These are phyloP conservation scores for Muscidifurax raptorellus DNA, from an alignment of 1,140 invertebrate genomes.

Conservation along the genomic window DNA sequence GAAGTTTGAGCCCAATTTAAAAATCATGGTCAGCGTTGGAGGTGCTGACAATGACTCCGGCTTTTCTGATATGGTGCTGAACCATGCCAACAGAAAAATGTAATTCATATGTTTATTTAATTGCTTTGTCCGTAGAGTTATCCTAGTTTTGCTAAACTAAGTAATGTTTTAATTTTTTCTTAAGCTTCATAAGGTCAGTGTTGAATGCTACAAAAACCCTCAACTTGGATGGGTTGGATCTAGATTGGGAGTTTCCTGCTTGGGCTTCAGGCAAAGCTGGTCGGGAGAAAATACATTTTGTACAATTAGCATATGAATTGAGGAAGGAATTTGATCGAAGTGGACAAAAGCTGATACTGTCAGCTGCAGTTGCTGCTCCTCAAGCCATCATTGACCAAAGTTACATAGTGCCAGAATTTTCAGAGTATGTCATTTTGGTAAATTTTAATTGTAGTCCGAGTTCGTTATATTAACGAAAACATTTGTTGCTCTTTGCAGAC, in stretches of 20 bases:
- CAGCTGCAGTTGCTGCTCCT: slow-evolving; percentile 86
- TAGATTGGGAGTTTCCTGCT: slow-evolving; percentile 92
- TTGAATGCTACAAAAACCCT: slow-evolving; percentile 79
- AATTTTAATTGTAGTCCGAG: neutral
- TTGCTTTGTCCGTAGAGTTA: neutral
- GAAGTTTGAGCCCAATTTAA: slow-evolving; percentile 81
- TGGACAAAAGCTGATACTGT: slow-evolving; percentile 79
- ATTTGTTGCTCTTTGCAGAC: slow-evolving; percentile 71
- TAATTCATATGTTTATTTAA: slow-evolving; percentile 58
- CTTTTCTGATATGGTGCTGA: slow-evolving; percentile 83
- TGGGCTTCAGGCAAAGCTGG: slow-evolving; percentile 66
- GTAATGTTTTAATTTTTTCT: slow-evolving; percentile 54
- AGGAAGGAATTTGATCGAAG: slow-evolving; percentile 79
- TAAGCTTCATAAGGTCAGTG: slow-evolving; percentile 82
- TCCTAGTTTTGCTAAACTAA: neutral
- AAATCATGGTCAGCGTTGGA: slow-evolving; percentile 87
- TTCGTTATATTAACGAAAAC: slow-evolving; percentile 21
- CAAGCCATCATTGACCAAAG: slow-evolving; percentile 83
- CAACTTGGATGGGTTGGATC: slow-evolving; percentile 86
- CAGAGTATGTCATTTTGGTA: slow-evolving; percentile 76
- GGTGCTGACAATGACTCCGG: slow-evolving; percentile 78
- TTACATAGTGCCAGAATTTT: slow-evolving; percentile 86
- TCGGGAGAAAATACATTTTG: slow-evolving; percentile 82
- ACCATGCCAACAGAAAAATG: slow-evolving; percentile 81
- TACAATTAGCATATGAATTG: slow-evolving; percentile 83